Base-by-base conservation (phyloP, 2,888 invertebrate genomes). In the Lypha dubia region DNA sequence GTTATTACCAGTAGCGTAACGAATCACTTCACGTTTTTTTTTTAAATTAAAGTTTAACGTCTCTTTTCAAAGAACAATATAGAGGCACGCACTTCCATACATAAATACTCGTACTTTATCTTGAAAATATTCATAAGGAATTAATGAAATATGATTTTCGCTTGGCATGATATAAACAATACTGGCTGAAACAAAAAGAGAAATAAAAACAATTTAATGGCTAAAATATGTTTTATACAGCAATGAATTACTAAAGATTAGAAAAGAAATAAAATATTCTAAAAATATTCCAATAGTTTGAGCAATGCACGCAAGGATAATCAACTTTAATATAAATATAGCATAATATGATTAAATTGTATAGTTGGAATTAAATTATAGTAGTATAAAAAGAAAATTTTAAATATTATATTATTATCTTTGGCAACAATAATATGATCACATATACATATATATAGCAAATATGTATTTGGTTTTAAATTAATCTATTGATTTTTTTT, bases 81-180 rank as follows among this genome's bases (percentile, higher is more conserved):
- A 28, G 24, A 38, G 35, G 41, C 58, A 62, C 15, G 46, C 67
- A 53, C 15, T 44, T 53, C 11, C 53, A 56, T 17, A 32, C 53
- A 46, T 32, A 67, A 51, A 51, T 51, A 79, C 56, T 9, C 0
- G n/a, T n/a, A n/a, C n/a, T 67, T 67, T 67, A 49, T 74, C 49
- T 22, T 71, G 7, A 35, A 53, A 70, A 62, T 44, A 68, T 58
- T 60, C 38, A 28, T 60, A 68, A 49, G 49, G 28, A 77, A 51
- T 77, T 71, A 77, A 68, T 79, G 74, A 79, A 83, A 68, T 62
- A 83, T 74, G 67, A 79, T 79, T 83, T 68, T 53, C 74, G 74
- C 77, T 74, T 79, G 83, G 74, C 74, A 79, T 83, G 73, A 46
- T 62, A 44, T 11, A 49, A 74, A 83, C 68, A 83, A 83, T 83